Base-by-base conservation (phyloP, 2,797 vertebrate species). In the Phataginus tetradactyla region DNA sequence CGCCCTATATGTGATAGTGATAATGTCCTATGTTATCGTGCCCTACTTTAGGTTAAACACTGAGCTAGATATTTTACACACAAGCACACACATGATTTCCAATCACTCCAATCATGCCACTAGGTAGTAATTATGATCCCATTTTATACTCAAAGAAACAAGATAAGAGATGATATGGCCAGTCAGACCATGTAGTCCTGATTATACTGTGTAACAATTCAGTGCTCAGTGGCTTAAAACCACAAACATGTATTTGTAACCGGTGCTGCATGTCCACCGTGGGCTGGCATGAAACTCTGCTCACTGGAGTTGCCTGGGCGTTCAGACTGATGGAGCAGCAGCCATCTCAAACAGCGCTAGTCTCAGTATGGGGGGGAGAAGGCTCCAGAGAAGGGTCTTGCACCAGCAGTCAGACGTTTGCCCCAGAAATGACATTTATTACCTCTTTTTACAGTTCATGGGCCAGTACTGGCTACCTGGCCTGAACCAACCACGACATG, bases 11-110 rank as follows among this genome's bases (percentile, higher is more conserved):
- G 7, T 49, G 79, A 21, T 3, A 11, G 18, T 39, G 37, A 69
- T n/a, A 1, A 21, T 0, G 0, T 29, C 1, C 1, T 25, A 17
- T 6, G 1, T 69, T 32, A 71, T 25, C 17, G 37, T 32, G 9
- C 21, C 29, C 21, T 63, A 4, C 12, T 68, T 90, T 63, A 66
- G 64, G 42, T 32, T n/a, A 72, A 69, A 74, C 57, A 13, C n/a
- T 25, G 55, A 85, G 53, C 27, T 37, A 55, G 77, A 20, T 34
- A n/a, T 71, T 90, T 95, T 90, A 64, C 42, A 88, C 14, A 10
- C 4, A 17, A 4, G 13, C 1, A 20, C 42, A 64, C 42, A 88
- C 14, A 10, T 3, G 13, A 59, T 66, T 94, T 88, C 77, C 7
- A 55, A n/a, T 13, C 23, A 34, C 45, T 96, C 34, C 12, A 11